A percentile compares a stretch with the other conserved stretches of the same genome.
These are phyloP conservation scores for Xenopus petersii DNA, from an alignment of 2,797 vertebrate species.

Conservation along the genomic window DNA sequence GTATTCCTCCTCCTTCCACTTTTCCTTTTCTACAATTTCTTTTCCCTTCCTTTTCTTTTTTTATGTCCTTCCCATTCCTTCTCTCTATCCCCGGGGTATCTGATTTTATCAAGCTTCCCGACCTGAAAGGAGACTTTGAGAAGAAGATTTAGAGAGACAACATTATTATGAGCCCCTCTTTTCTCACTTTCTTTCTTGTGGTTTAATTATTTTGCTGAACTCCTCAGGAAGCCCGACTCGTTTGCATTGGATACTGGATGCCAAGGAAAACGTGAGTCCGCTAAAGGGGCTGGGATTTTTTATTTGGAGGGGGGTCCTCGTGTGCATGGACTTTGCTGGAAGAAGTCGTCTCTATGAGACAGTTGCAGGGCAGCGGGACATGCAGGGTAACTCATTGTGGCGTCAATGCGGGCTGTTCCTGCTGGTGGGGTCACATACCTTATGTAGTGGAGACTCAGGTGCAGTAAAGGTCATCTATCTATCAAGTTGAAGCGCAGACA, in stretches of 20 bases:
- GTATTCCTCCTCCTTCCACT: too few species aligned
- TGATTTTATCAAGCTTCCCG: neutral
- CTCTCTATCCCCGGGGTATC: slow-evolving; percentile 1
- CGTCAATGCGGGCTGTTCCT: too few species aligned
- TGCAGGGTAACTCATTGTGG: neutral
- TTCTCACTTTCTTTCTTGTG: slow-evolving; percentile 16
- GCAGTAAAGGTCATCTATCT: too few species aligned
- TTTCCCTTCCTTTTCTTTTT: too few species aligned
- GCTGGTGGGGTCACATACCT: too few species aligned
- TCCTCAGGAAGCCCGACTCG: slow-evolving; percentile 2
- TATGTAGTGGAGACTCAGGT: too few species aligned
- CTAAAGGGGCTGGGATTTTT: neutral
- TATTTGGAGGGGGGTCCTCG: neutral
- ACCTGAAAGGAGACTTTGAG: slow-evolving; percentile 17
- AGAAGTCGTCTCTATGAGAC: neutral
- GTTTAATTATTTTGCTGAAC: slow-evolving; percentile 8
- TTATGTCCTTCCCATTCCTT: neutral
- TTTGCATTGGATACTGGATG: slow-evolving; percentile 22
- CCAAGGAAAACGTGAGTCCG: slow-evolving; percentile 36
- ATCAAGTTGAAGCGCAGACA: too few species aligned
- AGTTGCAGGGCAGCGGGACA: neutral
- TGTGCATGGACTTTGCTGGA: neutral
- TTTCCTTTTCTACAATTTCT: too few species aligned
- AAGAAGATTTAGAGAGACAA: neutral
- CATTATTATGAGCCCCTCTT: slow-evolving; percentile 7